Evolutionary conservation across 2,888 invertebrate species (phyloP).

Genomic region (Sepiola atlantica): DNA sequence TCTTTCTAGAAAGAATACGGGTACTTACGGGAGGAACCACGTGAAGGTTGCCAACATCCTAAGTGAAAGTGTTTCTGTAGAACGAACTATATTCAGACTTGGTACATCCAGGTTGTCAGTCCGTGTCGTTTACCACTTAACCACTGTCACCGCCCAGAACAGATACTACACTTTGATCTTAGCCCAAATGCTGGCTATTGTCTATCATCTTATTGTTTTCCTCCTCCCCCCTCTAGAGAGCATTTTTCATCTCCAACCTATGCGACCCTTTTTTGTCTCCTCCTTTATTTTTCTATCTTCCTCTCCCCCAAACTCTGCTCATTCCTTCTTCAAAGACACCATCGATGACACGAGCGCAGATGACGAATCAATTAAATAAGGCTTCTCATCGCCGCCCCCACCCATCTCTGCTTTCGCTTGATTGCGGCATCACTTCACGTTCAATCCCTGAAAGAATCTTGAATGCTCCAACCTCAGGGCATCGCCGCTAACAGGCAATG

Average conservation of each 20-base stretch:
- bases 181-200: no score
- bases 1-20: no score
- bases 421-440: slow-evolving; percentile 19
- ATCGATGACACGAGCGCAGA: neutral
- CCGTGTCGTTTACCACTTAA: no score
- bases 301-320: neutral
- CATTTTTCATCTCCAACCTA: neutral
- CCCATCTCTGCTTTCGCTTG: neutral
- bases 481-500: neutral
- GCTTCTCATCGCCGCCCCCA: neutral
- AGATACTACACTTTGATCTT: no score
- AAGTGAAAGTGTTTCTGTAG: no score
- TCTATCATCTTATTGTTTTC: neutral
- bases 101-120: no score
- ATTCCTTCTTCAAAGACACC: neutral
- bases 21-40: no score
- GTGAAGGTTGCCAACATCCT: no score
- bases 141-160: no score
- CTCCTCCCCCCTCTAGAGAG: neutral
- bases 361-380: slow-evolving; percentile 32
- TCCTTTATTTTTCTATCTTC: neutral
- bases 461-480: neutral
- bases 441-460: neutral
- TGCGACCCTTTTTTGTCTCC: neutral
- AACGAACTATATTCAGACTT: no score